Conservation (phyloP, 2,888 invertebrate genomes). For the Spatulosminthurus flaviceps region DNA sequence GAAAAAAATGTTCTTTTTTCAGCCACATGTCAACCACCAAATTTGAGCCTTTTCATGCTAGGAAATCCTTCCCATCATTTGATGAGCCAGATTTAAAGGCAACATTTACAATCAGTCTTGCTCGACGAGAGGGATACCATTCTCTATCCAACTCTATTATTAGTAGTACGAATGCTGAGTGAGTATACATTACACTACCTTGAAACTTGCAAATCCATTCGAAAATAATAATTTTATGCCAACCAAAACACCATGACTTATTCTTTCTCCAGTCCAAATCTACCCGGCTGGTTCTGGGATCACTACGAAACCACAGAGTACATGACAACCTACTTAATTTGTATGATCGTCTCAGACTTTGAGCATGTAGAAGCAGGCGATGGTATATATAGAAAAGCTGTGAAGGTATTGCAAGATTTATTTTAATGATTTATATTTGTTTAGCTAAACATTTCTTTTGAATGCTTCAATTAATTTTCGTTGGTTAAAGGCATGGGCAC, state of each 20-base stretch:
- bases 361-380: not conserved
- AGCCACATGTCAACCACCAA: constrained; percentile 37
- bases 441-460: too few relatives aligned
- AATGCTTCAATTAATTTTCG: too few relatives aligned
- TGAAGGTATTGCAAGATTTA: not conserved
- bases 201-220: too few relatives aligned
- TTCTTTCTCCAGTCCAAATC: not conserved
- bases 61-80: constrained; percentile 35
- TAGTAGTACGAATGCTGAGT: constrained; percentile 43
- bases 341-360: constrained; percentile 54
- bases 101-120: constrained; percentile 6
- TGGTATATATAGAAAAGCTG: not conserved
- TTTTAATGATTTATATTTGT: not conserved
- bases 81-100: constrained; percentile 31
- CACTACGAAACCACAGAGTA: constrained; percentile 44
- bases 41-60: constrained; percentile 37
- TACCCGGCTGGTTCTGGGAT: constrained; percentile 50
- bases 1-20: too few relatives aligned
- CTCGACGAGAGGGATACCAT: constrained; percentile 27
- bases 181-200: not conserved
- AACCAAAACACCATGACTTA: too few relatives aligned
- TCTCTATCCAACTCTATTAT: constrained; percentile 52
- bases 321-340: constrained; percentile 53
- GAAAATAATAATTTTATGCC: too few relatives aligned
- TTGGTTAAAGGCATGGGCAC: not conserved